Conservation (phyloP, 30 jellyfish, hydroid and myxozoan species). For the Cassiopea xamachana region DNA sequence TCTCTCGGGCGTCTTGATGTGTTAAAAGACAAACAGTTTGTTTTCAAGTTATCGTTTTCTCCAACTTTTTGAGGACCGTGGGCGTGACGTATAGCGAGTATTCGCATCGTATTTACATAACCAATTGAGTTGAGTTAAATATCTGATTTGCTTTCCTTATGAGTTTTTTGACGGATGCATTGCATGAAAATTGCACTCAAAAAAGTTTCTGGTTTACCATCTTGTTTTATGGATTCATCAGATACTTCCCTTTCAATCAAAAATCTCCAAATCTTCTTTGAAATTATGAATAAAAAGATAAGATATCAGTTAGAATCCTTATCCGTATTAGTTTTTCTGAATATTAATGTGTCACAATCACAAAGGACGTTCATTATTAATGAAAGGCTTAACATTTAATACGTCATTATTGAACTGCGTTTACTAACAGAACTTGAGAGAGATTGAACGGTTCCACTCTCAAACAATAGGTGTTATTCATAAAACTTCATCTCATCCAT, state of each 20-base stretch:
- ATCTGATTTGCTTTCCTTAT: background rate
- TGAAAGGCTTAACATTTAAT: background rate
- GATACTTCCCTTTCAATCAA: background rate
- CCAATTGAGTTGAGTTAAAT: too few species aligned
- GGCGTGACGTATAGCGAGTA: too few species aligned
- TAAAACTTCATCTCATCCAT: too few species aligned
- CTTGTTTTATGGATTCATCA: background rate
- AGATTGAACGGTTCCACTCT: too few species aligned
- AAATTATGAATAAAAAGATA: slow-evolving; percentile 1
- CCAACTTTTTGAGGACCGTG: too few species aligned
- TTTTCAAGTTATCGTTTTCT: too few species aligned
- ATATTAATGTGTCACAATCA: background rate
- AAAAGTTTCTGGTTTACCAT: background rate
- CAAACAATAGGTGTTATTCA: too few species aligned
- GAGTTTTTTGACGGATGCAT: background rate
- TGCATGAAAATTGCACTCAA: background rate
- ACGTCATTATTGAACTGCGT: background rate
- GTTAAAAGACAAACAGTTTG: too few species aligned
- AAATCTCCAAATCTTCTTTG: background rate
- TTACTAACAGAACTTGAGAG: background rate
- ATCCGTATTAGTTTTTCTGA: background rate
- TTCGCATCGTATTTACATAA: too few species aligned
- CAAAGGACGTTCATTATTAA: background rate
- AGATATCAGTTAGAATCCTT: background rate
- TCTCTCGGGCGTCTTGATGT: too few species aligned